Conservation (phyloP, 2,797 vertebrate genomes). For the Megalops cyprinoides region DNA sequence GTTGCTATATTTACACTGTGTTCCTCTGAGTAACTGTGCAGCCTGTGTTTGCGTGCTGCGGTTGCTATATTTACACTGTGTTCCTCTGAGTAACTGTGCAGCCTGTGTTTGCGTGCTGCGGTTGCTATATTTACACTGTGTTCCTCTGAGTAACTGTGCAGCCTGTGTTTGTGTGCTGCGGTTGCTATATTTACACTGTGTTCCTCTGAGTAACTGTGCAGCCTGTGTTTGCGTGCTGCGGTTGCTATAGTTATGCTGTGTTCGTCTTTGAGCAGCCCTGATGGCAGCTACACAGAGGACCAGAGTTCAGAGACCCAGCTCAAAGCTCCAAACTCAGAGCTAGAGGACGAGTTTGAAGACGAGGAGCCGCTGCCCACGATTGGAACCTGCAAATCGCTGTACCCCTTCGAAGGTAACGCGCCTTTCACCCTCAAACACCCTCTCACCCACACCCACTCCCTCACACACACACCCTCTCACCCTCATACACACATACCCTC, state of each 20-base stretch:
- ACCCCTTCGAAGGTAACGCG: slow-evolving; percentile 91
- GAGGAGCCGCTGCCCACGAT: slow-evolving; percentile 92
- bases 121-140: slow-evolving; percentile 88
- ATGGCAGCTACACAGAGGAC: slow-evolving; percentile 99
- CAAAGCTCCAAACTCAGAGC: slow-evolving; percentile 82
- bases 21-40: too few relatives aligned
- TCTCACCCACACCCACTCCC: too few relatives aligned
- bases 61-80: too few relatives aligned
- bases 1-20: too few relatives aligned
- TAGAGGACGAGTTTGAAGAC: slow-evolving; percentile 94
- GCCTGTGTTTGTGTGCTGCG: not conserved
- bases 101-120: not conserved
- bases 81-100: slow-evolving; percentile 54
- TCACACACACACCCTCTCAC: not conserved
- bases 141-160: slow-evolving; percentile 54
- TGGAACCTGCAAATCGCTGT: slow-evolving; percentile 95
- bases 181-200: slow-evolving; percentile 88
- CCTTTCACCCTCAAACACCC: too few relatives aligned
- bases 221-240: not conserved
- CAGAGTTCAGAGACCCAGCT: slow-evolving; percentile 90
- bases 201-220: slow-evolving; percentile 59
- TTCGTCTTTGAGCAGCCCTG: slow-evolving; percentile 98
- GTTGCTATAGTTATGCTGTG: slow-evolving; percentile 75
- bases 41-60: too few relatives aligned
- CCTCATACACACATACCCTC: not conserved